Base-by-base conservation (phyloP, 30 jellyfish, hydroid and myxozoan genomes). In the Nemopilema nomurai region DNA sequence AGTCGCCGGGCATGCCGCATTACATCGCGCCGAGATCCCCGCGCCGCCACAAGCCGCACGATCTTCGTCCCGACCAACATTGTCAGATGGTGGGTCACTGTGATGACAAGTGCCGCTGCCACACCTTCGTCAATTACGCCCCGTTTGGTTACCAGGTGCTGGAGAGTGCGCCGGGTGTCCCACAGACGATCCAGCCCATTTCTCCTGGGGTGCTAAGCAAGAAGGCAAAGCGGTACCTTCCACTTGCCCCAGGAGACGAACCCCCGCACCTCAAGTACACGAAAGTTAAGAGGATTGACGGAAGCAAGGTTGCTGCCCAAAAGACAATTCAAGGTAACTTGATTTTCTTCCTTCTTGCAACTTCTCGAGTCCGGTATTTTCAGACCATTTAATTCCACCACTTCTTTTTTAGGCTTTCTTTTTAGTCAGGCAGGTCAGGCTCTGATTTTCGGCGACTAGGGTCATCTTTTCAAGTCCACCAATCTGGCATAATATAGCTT, bases 181-280 rank as follows among this genome's bases (percentile, higher is more conserved):
- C 98, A 3, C 96, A 81, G 68, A 24, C 97, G 19, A 85, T 91
- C 21, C 98, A 84, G 31, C 97, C 97, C 17, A 75, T 92, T 23
- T 76, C 96, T 16, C 96, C 97, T 20, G 77, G 88, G 71, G 26
- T 77, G 31, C 25, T 41, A 0, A 70, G 90, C 62, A 84, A 91
- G 78, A 79, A 83, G 81, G 88, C 80, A 23, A 84, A 96, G 62
- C 52, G 97, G 76, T 86, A 69, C 81, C 79, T 62, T 69, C 96
- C 92, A 29, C 82, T 92, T 30, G 71, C 85, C 19, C 98, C 94
- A 1, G 96, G 91, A n/a, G 98, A 93, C n/a, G 98, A 93, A 27
- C 98, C 98, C 49, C 98, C 98, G 1, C 98, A 93, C 62, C 83
- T 93, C 62, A 93, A 93, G 83, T 93, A 93, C 96, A 93, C 98